Conservation (phyloP, 2,888 invertebrate genomes). For the Pharmacophagus antenor region DNA sequence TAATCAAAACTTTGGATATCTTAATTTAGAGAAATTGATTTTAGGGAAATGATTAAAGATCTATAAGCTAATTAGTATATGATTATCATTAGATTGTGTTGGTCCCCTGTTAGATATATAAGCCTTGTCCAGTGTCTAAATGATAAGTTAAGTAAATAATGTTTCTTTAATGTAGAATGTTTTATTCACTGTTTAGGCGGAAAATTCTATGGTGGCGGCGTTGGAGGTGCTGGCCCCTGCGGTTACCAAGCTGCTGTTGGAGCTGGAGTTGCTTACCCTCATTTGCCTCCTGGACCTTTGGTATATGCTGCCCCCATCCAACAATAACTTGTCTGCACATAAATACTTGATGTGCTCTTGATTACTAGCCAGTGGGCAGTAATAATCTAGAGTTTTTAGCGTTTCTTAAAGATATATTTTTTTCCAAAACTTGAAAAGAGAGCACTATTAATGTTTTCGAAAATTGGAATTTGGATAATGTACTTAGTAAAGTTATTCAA, state of each 20-base stretch:
- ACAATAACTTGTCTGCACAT: slow-evolving; percentile 76
- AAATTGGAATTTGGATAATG: slow-evolving; percentile 37
- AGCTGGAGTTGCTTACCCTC: slow-evolving; percentile 82
- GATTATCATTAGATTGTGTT: too few relatives aligned
- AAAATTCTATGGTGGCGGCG: slow-evolving; percentile 88
- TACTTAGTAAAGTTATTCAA: slow-evolving; percentile 50
- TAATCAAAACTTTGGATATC: too few relatives aligned
- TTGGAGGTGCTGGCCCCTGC: slow-evolving; percentile 80
- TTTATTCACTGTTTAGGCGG: slow-evolving; percentile 76
- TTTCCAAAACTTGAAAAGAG: slow-evolving; percentile 12
- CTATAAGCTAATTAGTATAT: too few relatives aligned
- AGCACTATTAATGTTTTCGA: slow-evolving; percentile 24
- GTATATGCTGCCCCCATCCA: slow-evolving; percentile 86
- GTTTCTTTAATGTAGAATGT: too few relatives aligned
- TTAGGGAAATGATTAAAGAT: too few relatives aligned
- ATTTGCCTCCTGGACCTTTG: slow-evolving; percentile 78
- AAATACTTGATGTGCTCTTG: slow-evolving; percentile 17
- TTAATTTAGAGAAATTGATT: too few relatives aligned
- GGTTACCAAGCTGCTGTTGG: slow-evolving; percentile 85
- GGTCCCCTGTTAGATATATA: too few relatives aligned
- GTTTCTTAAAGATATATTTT: slow-evolving; percentile 14
- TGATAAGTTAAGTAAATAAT: too few relatives aligned
- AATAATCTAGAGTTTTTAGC: background rate
- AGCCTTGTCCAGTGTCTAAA: too few relatives aligned
- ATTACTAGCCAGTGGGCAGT: slow-evolving; percentile 14